phyloP scores from a whole-genome alignment of 2,797 vertebrate species.

The Chanos chanos region DNA sequence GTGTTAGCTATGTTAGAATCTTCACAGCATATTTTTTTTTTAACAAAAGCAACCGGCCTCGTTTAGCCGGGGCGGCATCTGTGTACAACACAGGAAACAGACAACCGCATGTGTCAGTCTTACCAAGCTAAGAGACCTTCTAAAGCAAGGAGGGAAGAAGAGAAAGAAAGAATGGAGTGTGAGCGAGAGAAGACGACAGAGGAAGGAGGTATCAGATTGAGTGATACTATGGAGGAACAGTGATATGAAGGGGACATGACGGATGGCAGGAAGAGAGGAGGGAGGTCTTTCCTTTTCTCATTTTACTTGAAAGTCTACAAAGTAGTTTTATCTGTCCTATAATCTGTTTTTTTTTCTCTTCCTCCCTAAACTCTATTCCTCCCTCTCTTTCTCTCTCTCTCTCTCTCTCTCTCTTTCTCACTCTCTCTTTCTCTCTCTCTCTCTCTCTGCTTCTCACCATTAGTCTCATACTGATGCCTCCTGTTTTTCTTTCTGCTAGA shows the following conservation, averaged over 20 bases:
- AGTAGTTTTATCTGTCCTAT: constrained; percentile 44
- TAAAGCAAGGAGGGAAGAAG: constrained; percentile 3
- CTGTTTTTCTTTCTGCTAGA: constrained; percentile 23
- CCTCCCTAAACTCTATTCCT: constrained; percentile 49
- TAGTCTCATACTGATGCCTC: too few species aligned
- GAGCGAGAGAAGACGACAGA: constrained; percentile 23
- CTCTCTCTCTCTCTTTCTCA: constrained; percentile 14
- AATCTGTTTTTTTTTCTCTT: constrained; percentile 47
- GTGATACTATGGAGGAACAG: constrained; percentile 35
- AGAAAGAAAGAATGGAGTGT: constrained; percentile 11
- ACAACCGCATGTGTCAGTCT: background rate
- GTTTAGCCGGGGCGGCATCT: too few species aligned
- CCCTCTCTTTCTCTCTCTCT: constrained; percentile 30
- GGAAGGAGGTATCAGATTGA: constrained; percentile 39
- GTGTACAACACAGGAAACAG: constrained; percentile 16
- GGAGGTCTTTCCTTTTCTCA: constrained; percentile 37
- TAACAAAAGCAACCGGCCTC: too few species aligned
- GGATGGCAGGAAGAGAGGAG: constrained; percentile 43
- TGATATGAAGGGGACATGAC: constrained; percentile 43
- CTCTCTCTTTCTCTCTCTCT: too few species aligned
- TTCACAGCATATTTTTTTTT: background rate
- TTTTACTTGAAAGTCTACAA: constrained; percentile 32
- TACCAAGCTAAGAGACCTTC: constrained; percentile 2
- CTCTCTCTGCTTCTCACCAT: background rate
- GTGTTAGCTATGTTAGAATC: background rate